Percentiles rank a stretch among this genome's conserved stretches.
phyloP scores from a whole-genome alignment of 2,888 invertebrate genomes.

The Leptopilina syphax region DNA sequence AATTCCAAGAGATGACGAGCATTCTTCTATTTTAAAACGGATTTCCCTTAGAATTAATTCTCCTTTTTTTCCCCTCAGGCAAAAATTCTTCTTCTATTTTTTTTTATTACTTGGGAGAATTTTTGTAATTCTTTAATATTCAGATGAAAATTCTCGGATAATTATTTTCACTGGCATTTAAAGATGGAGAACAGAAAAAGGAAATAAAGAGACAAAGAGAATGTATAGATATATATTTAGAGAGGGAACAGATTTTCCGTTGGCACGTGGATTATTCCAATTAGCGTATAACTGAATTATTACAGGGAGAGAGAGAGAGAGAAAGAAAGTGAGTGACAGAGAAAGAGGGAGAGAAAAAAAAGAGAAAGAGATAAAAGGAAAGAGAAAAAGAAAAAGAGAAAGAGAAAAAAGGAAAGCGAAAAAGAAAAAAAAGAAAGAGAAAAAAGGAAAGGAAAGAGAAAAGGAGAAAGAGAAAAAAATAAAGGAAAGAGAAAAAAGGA shows the following conservation, averaged over 20 bases:
- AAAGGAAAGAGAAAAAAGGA: conserved; percentile 46
- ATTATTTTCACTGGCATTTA: conserved; percentile 32
- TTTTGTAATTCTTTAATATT: conserved; percentile 11
- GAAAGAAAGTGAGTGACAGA: no score
- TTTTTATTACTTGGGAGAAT: background rate
- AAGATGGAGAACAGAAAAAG: background rate
- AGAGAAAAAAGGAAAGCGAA: no score
- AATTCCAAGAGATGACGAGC: background rate
- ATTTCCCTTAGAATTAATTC: conserved; percentile 2
- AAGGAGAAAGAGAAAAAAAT: no score
- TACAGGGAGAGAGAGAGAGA: no score
- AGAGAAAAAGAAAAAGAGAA: no score
- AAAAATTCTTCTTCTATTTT: background rate
- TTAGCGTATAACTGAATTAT: conserved; percentile 44
- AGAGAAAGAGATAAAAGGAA: no score
- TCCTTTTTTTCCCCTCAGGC: background rate
- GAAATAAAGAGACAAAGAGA: background rate
- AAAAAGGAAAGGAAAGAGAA: no score
- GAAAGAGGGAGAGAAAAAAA: no score
- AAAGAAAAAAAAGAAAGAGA: no score
- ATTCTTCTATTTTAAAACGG: conserved; percentile 13
- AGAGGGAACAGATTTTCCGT: background rate
- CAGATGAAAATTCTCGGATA: background rate
- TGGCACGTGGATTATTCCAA: conserved; percentile 57
- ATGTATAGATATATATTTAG: background rate